A percentile compares a stretch with the other conserved stretches of the same genome.
These are phyloP conservation scores for Isaurus tuberculatus DNA, from an alignment of 92 coral and sea anemone genomes.

Conservation along the genomic window DNA sequence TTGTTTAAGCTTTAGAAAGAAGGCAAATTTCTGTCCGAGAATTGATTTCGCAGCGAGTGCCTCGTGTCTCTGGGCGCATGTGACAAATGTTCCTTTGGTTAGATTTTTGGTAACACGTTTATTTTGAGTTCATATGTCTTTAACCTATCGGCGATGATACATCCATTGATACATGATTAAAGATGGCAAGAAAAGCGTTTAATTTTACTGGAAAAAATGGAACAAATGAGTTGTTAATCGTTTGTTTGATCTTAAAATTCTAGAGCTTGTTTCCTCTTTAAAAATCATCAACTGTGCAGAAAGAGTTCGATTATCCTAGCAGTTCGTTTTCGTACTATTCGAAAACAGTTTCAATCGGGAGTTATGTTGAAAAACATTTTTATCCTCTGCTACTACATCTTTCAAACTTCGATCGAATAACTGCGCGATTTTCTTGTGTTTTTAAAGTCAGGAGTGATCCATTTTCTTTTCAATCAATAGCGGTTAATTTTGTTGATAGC, in stretches of 20 bases:
- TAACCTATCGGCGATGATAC: too few species aligned
- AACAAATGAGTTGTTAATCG: not conserved
- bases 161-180: too few species aligned
- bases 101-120: not conserved
- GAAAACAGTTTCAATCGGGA: not conserved
- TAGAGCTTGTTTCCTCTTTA: not conserved
- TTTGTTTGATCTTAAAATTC: not conserved
- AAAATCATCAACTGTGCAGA: not conserved
- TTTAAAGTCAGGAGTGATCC: too few species aligned
- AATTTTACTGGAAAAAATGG: too few species aligned
- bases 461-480: too few species aligned
- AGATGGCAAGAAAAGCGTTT: too few species aligned
- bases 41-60: conserved; percentile 50
- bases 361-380: not conserved
- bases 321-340: not conserved
- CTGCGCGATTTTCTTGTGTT: too few species aligned
- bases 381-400: not conserved
- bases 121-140: not conserved
- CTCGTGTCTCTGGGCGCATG: conserved; percentile 41
- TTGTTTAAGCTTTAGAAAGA: not conserved
- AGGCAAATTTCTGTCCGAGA: conserved; percentile 27
- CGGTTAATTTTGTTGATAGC: too few species aligned
- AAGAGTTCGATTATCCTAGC: not conserved
- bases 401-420: not conserved
- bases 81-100: not conserved